Evolutionary conservation across 1,140 invertebrate species (phyloP).

Genomic region (Anoplophora glabripennis): DNA sequence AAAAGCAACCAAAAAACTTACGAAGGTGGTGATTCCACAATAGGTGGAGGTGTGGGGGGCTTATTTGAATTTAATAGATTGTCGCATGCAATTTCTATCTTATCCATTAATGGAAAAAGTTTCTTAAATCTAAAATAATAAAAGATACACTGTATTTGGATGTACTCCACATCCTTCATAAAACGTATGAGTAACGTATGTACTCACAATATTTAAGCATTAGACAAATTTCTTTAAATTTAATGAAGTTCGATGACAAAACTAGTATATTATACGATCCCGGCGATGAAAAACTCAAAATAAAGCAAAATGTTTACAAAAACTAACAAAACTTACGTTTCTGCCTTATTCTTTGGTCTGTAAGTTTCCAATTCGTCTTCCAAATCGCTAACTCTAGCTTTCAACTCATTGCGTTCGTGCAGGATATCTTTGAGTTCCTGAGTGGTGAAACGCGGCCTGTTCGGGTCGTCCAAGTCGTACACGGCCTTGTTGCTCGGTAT

Average conservation of each 20-base stretch:
- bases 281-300: conserved; percentile 3
- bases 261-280: too few species aligned
- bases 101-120: conserved; percentile 22
- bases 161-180: too few species aligned
- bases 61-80: conserved; percentile 18
- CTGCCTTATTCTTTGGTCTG: conserved; percentile 54
- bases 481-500: conserved; percentile 61
- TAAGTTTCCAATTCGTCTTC: conserved; percentile 82
- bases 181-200: too few species aligned
- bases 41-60: background rate
- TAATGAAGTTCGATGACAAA: too few species aligned
- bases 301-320: background rate
- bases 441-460: conserved; percentile 85
- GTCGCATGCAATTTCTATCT: conserved; percentile 26
- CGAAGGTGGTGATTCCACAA: too few species aligned
- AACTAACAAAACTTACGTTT: conserved; percentile 36
- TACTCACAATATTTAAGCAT: too few species aligned
- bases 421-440: conserved; percentile 83
- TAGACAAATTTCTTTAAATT: too few species aligned
- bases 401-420: conserved; percentile 84
- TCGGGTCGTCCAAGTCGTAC: conserved; percentile 74
- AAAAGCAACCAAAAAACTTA: too few species aligned
- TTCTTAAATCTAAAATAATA: conserved; percentile 14
- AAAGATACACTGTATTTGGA: conserved; percentile 8
- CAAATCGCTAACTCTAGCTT: conserved; percentile 78